Percentiles rank a stretch among this genome's conserved stretches.
phyloP scores from a whole-genome alignment of 2,797 vertebrate genomes.

The Argya squamiceps region DNA sequence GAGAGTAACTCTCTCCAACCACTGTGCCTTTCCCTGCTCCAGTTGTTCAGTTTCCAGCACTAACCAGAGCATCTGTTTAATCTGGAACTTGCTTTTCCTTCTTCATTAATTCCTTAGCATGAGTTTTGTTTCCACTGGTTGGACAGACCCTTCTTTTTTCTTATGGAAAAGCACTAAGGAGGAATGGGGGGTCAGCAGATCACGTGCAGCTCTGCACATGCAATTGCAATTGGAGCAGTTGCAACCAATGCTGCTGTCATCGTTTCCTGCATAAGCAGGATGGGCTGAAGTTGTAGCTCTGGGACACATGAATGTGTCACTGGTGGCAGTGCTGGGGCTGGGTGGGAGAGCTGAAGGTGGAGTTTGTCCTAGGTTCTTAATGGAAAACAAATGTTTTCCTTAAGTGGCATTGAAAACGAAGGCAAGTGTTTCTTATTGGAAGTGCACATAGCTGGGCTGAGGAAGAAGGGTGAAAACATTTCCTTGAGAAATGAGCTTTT shows the following conservation, averaged over 20 bases:
- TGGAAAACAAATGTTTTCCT: not conserved
- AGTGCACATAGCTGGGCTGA: rapidly evolving
- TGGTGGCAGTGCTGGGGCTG: not conserved
- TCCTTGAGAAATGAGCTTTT: not conserved
- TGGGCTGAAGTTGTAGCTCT: not conserved
- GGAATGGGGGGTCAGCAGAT: rapidly evolving
- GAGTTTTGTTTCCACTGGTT: not conserved
- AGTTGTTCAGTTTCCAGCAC: not conserved
- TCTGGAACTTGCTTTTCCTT: not conserved
- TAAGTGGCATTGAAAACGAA: not conserved
- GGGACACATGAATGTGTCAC: rapidly evolving
- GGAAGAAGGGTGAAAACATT: not conserved
- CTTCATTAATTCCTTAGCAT: not conserved
- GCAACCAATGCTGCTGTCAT: not conserved
- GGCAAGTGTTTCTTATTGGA: not conserved
- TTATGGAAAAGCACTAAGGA: not conserved
- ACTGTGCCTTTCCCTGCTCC: not conserved
- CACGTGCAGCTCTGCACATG: not conserved
- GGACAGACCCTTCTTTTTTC: not conserved
- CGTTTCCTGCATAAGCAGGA: not conserved
- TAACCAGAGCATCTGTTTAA: not conserved
- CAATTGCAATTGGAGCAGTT: not conserved
- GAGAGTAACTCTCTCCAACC: not conserved
- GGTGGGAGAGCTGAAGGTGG: not conserved
- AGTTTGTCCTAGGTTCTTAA: not conserved